A percentile compares a stretch with the other conserved stretches of the same genome.
Conservation (phyloP, 2,888 invertebrate species). For the Andricus quercusramuli region DNA sequence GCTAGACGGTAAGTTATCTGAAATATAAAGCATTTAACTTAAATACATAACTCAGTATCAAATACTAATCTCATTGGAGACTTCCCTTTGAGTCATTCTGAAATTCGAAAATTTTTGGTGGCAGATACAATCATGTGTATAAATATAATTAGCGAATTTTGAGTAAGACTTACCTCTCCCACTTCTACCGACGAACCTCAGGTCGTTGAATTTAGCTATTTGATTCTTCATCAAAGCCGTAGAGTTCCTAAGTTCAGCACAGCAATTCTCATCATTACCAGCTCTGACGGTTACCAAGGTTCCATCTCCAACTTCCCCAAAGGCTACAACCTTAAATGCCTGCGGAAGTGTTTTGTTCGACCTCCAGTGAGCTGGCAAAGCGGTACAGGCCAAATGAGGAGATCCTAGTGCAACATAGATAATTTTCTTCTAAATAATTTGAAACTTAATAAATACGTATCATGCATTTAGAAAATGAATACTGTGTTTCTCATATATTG, state of each 20-base stretch:
- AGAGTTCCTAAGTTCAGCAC: conserved; percentile 96
- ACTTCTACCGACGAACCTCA: conserved; percentile 98
- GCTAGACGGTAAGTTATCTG: no score
- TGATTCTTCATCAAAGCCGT: conserved; percentile 99
- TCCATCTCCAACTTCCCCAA: conserved; percentile 97
- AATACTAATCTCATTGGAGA: no score
- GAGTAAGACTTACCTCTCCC: conserved; percentile 92
- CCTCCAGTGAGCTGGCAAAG: conserved; percentile 97
- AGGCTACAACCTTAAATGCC: conserved; percentile 97
- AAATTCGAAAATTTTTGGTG: no score
- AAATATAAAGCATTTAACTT: no score
- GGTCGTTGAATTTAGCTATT: conserved; percentile 99
- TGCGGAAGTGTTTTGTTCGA: conserved; percentile 98
- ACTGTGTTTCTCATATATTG: background rate
- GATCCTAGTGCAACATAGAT: conserved; percentile 78
- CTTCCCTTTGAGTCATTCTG: no score
- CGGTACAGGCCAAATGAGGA: conserved; percentile 97
- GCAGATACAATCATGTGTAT: no score
- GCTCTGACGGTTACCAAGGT: conserved; percentile 97
- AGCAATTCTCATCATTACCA: conserved; percentile 99
- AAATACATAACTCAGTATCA: no score
- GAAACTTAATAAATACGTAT: background rate
- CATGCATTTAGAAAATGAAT: background rate
- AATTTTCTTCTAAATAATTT: background rate
- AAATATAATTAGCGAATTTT: background rate